Base-by-base conservation (phyloP, 2,797 vertebrate species). In the Alauda arvensis region DNA sequence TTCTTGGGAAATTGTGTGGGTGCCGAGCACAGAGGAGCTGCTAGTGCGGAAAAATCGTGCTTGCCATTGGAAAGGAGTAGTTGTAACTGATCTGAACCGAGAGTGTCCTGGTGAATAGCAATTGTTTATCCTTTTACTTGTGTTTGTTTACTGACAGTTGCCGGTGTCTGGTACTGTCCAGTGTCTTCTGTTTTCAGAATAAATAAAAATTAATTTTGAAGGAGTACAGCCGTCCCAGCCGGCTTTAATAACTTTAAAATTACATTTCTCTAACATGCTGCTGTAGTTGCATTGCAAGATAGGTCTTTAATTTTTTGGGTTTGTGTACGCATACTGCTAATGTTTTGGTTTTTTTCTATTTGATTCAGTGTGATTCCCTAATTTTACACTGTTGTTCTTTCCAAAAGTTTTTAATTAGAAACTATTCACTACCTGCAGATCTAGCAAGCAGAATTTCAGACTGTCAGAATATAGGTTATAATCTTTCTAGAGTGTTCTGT, bases 1-100 rank as follows among this genome's bases (percentile, higher is more conserved):
- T 8, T 8, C 19, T 6, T 24, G 11, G 39, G 12, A 51, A 51
- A 7, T 7, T 9, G 1, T 3, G 10, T 0, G 8, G 9, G 25
- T 61, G 6, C 43, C 12, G 14, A 39, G 33, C 40, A 14, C 26
- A 20, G 20, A 42, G 20, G 10, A 40, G 45, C 39, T 74, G 4
- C n/a, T 15, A 8, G 13, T 23, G 4, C 25, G 18, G 46, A 18
- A 52, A n/a, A 42, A 15, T 4, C 29, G 2, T 12, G 15, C 15
- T 43, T 29, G 14, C 3, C 5, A 3, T 39, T 18, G 48, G 8
- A 53, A 53, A 48, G 31, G 51, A 53, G 6, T 25, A 11, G 16
- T 18, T 79, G 18, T 12, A 16, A 7, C 3, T 33, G 9, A 9
- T n/a, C 33, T 16, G 26, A 33, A 18, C 0, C 0, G 9, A 34